Base-by-base conservation (phyloP, 2,113 vertebrate species). In the Anolis sagrei region DNA sequence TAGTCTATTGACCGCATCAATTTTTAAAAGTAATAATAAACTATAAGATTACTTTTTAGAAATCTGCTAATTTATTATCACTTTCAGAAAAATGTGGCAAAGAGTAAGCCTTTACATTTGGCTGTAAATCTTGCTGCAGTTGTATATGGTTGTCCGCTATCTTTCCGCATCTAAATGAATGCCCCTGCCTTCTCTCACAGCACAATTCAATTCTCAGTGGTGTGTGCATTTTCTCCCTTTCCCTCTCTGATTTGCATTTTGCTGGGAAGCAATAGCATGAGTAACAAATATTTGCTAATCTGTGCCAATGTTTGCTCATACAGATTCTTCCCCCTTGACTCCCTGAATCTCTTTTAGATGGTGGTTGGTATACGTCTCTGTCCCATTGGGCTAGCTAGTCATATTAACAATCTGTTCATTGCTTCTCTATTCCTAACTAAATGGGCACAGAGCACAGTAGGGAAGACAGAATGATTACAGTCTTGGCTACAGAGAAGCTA, bases 271-370 rank as follows among this genome's bases (percentile, higher is more conserved):
- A 89, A 83, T 19, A 89, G 62, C 0, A 21, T 5, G 84, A 81
- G 36, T 82, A 69, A 90, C 23, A 89, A 93, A 90, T 90, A 93
- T 91, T 93, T 95, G 73, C 86, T 92, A 86, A 92, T 83, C 75
- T 10, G 87, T 86, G 34, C 89, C 48, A 86, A 72, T 90, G 86
- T 91, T 95, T 94, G 44, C 61, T 89, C 62, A 84, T 84, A 85
- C 76, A 79, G 82, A 29, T 48, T 90, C 83, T 76, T 68, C 77
- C 66, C 76, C 88, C 49, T 86, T 87, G 88, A 87, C 49, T 64
- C 84, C 83, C 58, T 76, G 74, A 76, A 90, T 81, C 80, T 79
- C 85, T 90, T 92, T 93, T 91, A 19, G 18, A 82, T 88, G 89
- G 76, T 69, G 76, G 19, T 86, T 89, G 25, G n/a, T 72, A 49